Base-by-base conservation (phyloP, 2,113 vertebrate genomes). In the Rhinolophus ferrumequinum region DNA sequence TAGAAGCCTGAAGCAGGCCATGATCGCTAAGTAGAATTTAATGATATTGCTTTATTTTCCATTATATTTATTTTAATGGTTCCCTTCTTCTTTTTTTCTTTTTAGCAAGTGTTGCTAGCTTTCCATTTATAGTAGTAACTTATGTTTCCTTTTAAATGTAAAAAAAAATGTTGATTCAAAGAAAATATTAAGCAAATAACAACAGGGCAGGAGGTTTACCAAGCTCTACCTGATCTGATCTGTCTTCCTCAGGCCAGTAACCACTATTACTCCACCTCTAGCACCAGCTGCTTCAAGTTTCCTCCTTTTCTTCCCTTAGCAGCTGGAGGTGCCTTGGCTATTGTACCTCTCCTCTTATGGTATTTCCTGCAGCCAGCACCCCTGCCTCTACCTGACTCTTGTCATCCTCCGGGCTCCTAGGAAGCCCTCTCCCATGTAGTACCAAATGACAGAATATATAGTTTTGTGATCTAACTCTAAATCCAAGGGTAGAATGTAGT, bases 131-230 rank as follows among this genome's bases (percentile, higher is more conserved):
- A 77, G 30, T 94, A 28, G 47, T 85, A 47, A 73, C 41, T 88
- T 96, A 24, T 67, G 12, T 83, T 96, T 92, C 47, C 58, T 95
- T 95, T 92, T 47, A 92, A 81, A 44, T 76, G 41, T 79, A 94
- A 80, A 83, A 82, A 64, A 88, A 56, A 94, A 21, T 64, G 6
- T 35, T 79, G 50, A 76, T 85, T 94, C 77, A 80, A 90, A 79
- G 33, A 84, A 89, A 93, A 70, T 69, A 58, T 70, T 60, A 82
- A 90, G 30, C 47, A 93, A 85, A 54, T 84, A 82, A 50, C 47
- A 82, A 87, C 12, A 88, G 58, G n/a, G 14, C 7, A 73, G 73
- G n/a, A 30, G 24, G 33, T 44, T 35, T 24, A 66, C 8, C 41
- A 73, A 56, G 12, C 10, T 41, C 15, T 22, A 38, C 21, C 67